phyloP scores from a whole-genome alignment of 2,113 vertebrate genomes.

The Sylvia atricapilla region DNA sequence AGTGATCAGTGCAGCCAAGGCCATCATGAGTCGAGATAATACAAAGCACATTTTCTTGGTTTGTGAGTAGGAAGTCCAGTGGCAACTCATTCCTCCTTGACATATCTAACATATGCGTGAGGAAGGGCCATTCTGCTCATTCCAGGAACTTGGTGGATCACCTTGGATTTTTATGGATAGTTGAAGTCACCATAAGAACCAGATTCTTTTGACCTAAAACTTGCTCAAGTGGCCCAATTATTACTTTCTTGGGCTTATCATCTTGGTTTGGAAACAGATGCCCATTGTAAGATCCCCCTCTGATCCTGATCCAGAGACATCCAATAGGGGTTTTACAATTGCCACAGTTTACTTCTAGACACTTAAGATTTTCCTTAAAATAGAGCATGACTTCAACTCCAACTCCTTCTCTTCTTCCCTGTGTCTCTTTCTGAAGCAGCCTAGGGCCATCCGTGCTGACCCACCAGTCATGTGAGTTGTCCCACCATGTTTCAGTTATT shows the following conservation, averaged over 20 bases:
- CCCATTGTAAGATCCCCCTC: not conserved
- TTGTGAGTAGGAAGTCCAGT: not conserved
- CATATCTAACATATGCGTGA: not conserved
- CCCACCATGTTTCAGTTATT: not conserved
- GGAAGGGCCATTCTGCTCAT: not conserved
- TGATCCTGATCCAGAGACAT: not conserved
- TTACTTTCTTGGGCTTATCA: not conserved
- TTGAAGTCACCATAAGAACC: not conserved
- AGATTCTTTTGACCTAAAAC: not conserved
- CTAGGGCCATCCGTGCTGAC: not conserved
- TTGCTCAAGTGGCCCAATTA: not conserved
- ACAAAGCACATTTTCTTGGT: not conserved
- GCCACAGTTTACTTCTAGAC: not conserved
- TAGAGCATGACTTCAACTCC: not conserved
- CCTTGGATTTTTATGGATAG: not conserved
- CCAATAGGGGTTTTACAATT: not conserved
- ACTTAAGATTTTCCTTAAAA: not conserved
- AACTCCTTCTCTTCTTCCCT: not conserved
- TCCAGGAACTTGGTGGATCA: not conserved
- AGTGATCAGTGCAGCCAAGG: not conserved
- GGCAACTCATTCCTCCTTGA: not conserved
- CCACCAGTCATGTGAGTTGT: not conserved
- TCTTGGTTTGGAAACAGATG: not conserved
- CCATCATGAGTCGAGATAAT: rapidly evolving
- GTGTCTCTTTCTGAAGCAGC: not conserved